Evolutionary conservation across 2,113 vertebrate species (phyloP), one percentile per base, ranked within the genome.

Genomic region (Triplophysa rosa): DNA sequence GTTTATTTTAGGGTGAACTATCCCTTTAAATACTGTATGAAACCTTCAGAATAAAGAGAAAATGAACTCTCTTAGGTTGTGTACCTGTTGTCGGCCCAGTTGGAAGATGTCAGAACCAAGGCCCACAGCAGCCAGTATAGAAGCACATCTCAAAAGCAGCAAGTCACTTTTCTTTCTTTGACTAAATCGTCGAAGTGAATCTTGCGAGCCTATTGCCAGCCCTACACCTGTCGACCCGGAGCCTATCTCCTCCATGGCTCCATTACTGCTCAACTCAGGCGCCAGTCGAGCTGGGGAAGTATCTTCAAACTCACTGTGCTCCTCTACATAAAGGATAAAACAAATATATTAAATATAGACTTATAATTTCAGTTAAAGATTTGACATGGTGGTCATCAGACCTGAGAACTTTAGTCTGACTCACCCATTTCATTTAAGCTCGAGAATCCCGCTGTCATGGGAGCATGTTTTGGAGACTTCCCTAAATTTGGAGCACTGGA

Each of bases 371-470:
- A 0, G 12, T 68, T 47, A 17, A 2, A 68, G 7, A 16, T 47
- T 3, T 23, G 9, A n/a, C 5, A 5, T 59, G 21, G 59, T 52
- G 13, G 40, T 33, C 4, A 29, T 24, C 24, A 58, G 29, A 29
- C 29, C 29, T 29, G 33, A 65, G 19, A 64, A 16, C 9, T 0
- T 16, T 24, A 24, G 4, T 65, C 26, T 13, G 7, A 76, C 90
- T 93, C 90, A 96, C 95, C 95, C 95, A 97, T 97, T 83, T 96
- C 95, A 4, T 93, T 95, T 79, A 97, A 93, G 89, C 95, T 96
- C 86, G 95, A 93, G 61, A 97, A 96, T 54, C 93, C 95, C 0
- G 89, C 92, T 1, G 91, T 93, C 74, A 96, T 94, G 4, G 95
- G 95, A 0, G 89, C 89, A 65, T 95, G 95, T 85, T 95, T 96